These are phyloP conservation scores for Muscicapa adusta DNA, from an alignment of 2,113 vertebrate genomes.

Conservation along the genomic window DNA sequence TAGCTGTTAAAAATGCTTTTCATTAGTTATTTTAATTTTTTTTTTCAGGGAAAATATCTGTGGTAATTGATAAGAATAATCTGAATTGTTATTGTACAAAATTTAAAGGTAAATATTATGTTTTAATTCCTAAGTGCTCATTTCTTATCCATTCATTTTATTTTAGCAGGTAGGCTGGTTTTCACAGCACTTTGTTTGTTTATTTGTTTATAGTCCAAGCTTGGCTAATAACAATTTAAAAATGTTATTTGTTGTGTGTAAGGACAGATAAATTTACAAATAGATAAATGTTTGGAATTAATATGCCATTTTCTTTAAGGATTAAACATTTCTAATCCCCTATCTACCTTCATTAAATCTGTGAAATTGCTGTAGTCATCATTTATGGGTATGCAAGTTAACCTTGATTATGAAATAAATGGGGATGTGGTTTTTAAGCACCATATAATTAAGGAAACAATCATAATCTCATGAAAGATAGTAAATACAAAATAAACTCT, in stretches of 20 bases:
- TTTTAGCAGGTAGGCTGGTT: background rate
- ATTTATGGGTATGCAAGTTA: background rate
- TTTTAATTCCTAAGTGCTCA: background rate
- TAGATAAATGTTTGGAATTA: background rate
- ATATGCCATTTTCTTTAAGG: background rate
- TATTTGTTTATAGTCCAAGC: background rate
- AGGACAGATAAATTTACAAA: background rate
- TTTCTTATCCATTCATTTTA: background rate
- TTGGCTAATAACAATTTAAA: background rate
- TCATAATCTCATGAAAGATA: background rate
- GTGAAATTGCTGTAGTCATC: background rate
- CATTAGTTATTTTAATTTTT: background rate
- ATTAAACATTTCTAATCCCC: background rate
- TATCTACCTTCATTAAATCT: background rate
- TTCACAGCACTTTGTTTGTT: background rate
- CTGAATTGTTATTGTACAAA: background rate
- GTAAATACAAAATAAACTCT: conserved; percentile 9
- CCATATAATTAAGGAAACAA: background rate
- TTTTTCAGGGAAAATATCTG: background rate
- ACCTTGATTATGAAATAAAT: background rate
- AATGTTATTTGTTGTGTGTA: background rate
- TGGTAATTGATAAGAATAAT: background rate
- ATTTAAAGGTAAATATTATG: background rate
- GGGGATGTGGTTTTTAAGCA: background rate
- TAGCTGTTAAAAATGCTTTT: background rate